phyloP scores from a whole-genome alignment of 2,113 vertebrate species.

The Macaca mulatta region DNA sequence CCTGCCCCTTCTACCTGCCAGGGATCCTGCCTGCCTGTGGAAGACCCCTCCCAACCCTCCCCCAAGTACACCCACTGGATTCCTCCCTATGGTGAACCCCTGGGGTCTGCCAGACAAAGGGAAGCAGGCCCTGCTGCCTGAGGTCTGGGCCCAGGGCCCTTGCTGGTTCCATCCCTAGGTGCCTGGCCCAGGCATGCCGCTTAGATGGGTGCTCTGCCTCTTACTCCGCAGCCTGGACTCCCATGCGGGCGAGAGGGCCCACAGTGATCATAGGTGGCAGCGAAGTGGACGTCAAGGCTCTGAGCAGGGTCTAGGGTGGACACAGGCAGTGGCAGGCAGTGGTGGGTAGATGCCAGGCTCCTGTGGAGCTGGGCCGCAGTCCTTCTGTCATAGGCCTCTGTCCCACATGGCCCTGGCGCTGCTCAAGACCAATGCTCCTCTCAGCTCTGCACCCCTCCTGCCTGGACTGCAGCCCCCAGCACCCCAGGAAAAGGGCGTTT shows the following conservation, averaged over 20 bases:
- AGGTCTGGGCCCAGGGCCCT: neutral
- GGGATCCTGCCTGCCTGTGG: neutral
- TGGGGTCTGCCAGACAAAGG: neutral
- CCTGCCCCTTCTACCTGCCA: neutral
- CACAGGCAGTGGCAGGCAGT: neutral
- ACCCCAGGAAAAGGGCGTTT: neutral
- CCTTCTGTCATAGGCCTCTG: neutral
- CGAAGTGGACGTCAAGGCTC: neutral
- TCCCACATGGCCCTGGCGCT: neutral
- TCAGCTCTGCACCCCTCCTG: neutral
- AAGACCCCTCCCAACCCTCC: neutral
- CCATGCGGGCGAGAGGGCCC: neutral
- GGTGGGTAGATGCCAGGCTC: neutral
- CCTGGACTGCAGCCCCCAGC: neutral
- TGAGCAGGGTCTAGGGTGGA: neutral
- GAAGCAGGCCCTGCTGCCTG: neutral
- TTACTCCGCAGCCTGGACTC: neutral
- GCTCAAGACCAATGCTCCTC: neutral
- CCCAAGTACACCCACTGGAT: accelerated
- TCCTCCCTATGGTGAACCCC: neutral
- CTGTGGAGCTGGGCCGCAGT: neutral
- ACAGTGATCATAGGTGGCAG: neutral
- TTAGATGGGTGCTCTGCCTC: neutral
- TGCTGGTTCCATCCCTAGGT: neutral
- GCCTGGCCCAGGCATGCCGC: neutral